These are phyloP conservation scores for Fopius arisanus DNA, from an alignment of 1,140 invertebrate species.

Conservation along the genomic window DNA sequence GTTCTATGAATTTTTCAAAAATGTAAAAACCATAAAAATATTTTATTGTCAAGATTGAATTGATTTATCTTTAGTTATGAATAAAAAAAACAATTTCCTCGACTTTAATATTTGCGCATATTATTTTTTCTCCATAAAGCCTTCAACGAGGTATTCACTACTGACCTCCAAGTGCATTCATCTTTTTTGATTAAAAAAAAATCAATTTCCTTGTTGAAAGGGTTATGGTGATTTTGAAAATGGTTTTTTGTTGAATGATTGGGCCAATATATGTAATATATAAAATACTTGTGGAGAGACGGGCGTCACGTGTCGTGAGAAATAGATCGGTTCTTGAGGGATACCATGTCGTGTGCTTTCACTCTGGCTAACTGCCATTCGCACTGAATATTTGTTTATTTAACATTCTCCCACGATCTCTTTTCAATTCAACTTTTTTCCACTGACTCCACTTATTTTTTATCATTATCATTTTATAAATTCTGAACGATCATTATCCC, in stretches of 20 bases:
- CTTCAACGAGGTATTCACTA: too few relatives aligned
- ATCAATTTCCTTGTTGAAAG: too few relatives aligned
- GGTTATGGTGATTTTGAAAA: background rate
- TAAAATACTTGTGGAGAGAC: background rate
- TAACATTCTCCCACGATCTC: slow-evolving; percentile 17
- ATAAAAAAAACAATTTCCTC: too few relatives aligned
- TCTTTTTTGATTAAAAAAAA: too few relatives aligned
- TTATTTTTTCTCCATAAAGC: too few relatives aligned
- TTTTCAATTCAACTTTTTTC: background rate
- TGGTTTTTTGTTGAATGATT: background rate
- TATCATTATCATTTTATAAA: slow-evolving; percentile 2
- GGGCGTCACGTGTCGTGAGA: slow-evolving; percentile 25
- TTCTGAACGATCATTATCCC: background rate
- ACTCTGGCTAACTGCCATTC: slow-evolving; percentile 27
- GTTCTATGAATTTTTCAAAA: too few relatives aligned
- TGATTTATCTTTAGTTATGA: too few relatives aligned
- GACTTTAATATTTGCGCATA: too few relatives aligned
- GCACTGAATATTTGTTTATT: slow-evolving; percentile 21
- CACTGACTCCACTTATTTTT: background rate
- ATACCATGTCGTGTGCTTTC: slow-evolving; percentile 22
- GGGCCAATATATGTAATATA: background rate
- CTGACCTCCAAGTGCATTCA: too few relatives aligned
- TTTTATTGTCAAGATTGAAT: too few relatives aligned
- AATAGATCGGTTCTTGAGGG: slow-evolving; percentile 21
- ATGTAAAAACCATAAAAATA: too few relatives aligned